A percentile compares a stretch with the other conserved stretches of the same genome.
These are phyloP conservation scores for Mongoloraphidia duomilia DNA, from an alignment of 2,888 invertebrate genomes.

Conservation along the genomic window DNA sequence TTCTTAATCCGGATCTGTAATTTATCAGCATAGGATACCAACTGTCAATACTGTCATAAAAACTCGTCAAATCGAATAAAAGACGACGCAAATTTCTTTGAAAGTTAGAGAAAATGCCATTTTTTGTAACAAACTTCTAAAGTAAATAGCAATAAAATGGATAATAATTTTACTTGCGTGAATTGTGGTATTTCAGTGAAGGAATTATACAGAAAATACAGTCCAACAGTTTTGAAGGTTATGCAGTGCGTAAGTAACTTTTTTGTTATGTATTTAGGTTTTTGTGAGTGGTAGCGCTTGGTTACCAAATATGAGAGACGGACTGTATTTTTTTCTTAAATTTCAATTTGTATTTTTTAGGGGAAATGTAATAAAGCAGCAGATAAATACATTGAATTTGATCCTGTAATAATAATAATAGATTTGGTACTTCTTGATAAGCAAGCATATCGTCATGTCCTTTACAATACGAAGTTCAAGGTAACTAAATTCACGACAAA, in stretches of 20 bases:
- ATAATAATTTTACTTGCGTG: constrained; percentile 35
- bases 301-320: no score
- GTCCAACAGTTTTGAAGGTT: constrained; percentile 55
- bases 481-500: constrained; percentile 30
- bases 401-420: constrained; percentile 72
- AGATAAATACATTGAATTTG: constrained; percentile 87
- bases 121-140: no score
- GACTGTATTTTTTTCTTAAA: no score
- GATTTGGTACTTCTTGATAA: constrained; percentile 69
- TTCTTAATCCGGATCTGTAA: no score
- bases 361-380: constrained; percentile 57
- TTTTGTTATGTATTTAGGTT: no score
- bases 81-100: no score
- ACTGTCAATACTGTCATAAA: no score
- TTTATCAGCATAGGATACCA: no score
- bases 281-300: no score
- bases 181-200: constrained; percentile 50
- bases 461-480: constrained; percentile 67
- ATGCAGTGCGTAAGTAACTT: constrained; percentile 60
- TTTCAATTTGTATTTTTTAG: constrained; percentile 35
- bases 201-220: constrained; percentile 53
- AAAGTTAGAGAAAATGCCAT: no score
- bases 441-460: constrained; percentile 70
- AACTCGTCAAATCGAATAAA: no score
- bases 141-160: no score